These are phyloP conservation scores for Stegana nigrithorax DNA, from an alignment of 2,888 invertebrate species.

Conservation along the genomic window DNA sequence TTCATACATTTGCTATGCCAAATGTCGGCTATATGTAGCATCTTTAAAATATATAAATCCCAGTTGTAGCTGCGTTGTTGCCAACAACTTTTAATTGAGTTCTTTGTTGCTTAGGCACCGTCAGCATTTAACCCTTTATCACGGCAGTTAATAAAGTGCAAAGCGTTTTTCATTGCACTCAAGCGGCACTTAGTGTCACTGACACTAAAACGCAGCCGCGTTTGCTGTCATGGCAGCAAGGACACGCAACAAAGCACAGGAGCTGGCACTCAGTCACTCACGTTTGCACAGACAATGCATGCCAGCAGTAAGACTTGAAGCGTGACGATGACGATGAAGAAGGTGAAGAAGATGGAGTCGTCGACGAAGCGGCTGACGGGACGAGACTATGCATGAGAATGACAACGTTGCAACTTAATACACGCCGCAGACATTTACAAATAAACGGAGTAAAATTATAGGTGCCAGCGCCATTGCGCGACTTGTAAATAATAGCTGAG, in stretches of 20 bases:
- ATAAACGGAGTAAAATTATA: conserved; percentile 60
- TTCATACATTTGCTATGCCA: background rate
- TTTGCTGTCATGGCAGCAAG: background rate
- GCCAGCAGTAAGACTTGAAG: conserved; percentile 1
- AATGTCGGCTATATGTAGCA: no score
- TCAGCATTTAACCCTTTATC: conserved; percentile 38
- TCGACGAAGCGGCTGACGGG: no score
- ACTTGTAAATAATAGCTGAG: conserved; percentile 6
- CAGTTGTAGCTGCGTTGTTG: background rate
- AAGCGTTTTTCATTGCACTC: conserved; percentile 45
- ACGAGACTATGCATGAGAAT: background rate
- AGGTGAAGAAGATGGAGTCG: no score
- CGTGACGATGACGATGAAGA: no score
- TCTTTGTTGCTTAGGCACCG: background rate
- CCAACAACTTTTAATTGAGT: background rate
- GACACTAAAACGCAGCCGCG: conserved; percentile 6
- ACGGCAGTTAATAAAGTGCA: conserved; percentile 54
- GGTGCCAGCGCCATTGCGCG: conserved; percentile 45
- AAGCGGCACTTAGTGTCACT: conserved; percentile 18
- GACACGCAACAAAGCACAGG: background rate
- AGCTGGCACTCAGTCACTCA: background rate
- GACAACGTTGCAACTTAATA: conserved; percentile 21
- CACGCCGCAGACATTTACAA: conserved; percentile 55
- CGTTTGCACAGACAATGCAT: background rate
- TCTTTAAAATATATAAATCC: no score